Percentiles rank a stretch among this genome's conserved stretches.
These are phyloP conservation scores for Pangasius krempfi DNA, from an alignment of 2,797 vertebrate genomes.

Conservation along the genomic window DNA sequence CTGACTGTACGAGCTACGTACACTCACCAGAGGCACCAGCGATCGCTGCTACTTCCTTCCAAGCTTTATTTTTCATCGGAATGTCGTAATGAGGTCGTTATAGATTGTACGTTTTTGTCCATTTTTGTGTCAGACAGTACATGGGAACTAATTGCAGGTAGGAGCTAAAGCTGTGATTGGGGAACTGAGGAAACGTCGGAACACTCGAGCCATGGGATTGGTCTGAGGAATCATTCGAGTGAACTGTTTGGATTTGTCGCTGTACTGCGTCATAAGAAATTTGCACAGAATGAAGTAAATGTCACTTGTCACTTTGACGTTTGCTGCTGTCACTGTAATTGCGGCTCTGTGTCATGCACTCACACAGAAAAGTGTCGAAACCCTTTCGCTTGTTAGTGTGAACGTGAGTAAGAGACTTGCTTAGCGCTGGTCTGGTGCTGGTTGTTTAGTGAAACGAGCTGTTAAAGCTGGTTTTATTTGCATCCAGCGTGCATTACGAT, in stretches of 20 bases:
- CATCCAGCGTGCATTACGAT: not conserved
- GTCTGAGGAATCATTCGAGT: not conserved
- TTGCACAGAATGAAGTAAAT: not conserved
- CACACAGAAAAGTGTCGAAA: too few relatives aligned
- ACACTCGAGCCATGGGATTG: not conserved
- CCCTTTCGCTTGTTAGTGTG: not conserved
- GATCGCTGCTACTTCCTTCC: not conserved
- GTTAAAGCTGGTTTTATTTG: not conserved
- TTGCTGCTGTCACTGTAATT: not conserved
- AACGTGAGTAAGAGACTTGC: not conserved
- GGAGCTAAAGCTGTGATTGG: not conserved
- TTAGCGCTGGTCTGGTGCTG: not conserved
- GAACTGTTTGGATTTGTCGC: not conserved
- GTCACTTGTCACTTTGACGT: not conserved
- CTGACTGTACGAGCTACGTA: too few relatives aligned
- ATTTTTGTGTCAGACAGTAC: not conserved
- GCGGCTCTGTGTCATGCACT: not conserved
- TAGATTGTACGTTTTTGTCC: not conserved
- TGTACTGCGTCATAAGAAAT: not conserved
- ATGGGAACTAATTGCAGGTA: too few relatives aligned
- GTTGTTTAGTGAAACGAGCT: not conserved
- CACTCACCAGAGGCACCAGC: too few relatives aligned
- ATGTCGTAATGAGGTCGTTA: not conserved
- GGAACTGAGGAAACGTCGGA: not conserved
- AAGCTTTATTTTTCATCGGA: not conserved